Conservation (phyloP, 2,888 invertebrate species). For the Thereva unica region DNA sequence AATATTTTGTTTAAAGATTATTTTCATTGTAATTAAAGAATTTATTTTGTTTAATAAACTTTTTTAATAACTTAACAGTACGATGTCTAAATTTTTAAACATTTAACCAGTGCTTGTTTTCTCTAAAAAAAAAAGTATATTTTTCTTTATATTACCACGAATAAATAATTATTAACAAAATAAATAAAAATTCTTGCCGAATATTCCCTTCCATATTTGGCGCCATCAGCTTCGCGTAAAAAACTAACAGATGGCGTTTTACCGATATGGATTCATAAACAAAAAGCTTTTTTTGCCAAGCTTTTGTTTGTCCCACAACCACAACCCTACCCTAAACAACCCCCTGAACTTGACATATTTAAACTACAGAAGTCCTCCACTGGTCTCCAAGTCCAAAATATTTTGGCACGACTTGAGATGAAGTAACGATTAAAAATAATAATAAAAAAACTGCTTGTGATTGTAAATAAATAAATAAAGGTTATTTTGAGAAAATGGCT, state of each 20-base stretch:
- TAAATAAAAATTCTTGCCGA: too few relatives aligned
- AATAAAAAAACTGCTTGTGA: background rate
- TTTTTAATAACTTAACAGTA: too few relatives aligned
- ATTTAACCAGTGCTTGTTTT: too few relatives aligned
- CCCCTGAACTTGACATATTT: conserved; percentile 4
- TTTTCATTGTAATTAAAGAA: too few relatives aligned
- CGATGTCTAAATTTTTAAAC: too few relatives aligned
- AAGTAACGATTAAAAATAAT: conserved; percentile 32
- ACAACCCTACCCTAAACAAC: background rate
- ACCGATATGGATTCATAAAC: background rate
- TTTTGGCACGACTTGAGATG: conserved; percentile 18
- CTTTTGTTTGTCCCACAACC: background rate
- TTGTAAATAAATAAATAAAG: background rate
- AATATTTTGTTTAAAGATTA: too few relatives aligned
- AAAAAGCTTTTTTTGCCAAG: too few relatives aligned
- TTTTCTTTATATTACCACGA: too few relatives aligned
- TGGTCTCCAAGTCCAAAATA: conserved; percentile 15
- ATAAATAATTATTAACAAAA: too few relatives aligned
- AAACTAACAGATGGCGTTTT: background rate
- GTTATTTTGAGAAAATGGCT: conserved; percentile 4
- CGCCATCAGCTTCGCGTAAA: background rate
- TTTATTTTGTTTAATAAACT: too few relatives aligned
- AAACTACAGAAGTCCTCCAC: background rate
- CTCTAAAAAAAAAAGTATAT: too few relatives aligned
- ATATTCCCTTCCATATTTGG: background rate